Evolutionary conservation across 2,888 invertebrate genomes (phyloP), one percentile per base, ranked within the genome.

Genomic region (Agrochola circellaris): DNA sequence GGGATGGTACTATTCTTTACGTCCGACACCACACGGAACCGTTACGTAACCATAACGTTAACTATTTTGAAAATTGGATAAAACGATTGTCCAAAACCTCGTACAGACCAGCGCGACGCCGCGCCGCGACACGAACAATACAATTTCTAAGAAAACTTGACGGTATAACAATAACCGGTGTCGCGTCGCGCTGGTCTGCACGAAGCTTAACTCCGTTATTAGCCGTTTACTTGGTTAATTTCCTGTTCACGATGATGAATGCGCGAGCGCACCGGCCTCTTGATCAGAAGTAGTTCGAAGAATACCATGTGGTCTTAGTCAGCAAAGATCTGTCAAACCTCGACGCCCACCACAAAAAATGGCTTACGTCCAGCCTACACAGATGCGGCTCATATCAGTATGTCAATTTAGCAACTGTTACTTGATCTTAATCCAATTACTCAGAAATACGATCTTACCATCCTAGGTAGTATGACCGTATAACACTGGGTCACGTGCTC

Each of bases 391-490:
- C 51, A 42, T 45, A 54, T 56, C 56, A n/a, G 17, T 34, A 26
- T 30, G 11, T n/a, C 23, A 45, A 76, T n/a, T 30, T 20, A n/a
- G 54, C 34, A 20, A 20, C 7, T 51, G 48, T 51, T 51, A 51
- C 48, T 20, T 17, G 20, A 11, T 76, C 26, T 75, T 17, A 61
- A 75, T 64, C n/a, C 15, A 30, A n/a, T 75, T 5, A 64, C 23
- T 77, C 15, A 17, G 48, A 48, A 68, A 79, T 76, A 58, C 48
- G 48, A 76, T 67, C 45, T 77, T n/a, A 56, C 23, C 17, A 13
- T 17, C 67, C 58, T 48, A 66, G 4, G 3, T 34, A 67, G 23
- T 48, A 48, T 48, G 75, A 38, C 26, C 23, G 26, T 60, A 42
- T 26, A 30, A 5, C 38, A 64, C 56, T n/a, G 7, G 20, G 45